Evolutionary conservation across 2,888 invertebrate species (phyloP).

Genomic region (Trichogramma evanescens): DNA sequence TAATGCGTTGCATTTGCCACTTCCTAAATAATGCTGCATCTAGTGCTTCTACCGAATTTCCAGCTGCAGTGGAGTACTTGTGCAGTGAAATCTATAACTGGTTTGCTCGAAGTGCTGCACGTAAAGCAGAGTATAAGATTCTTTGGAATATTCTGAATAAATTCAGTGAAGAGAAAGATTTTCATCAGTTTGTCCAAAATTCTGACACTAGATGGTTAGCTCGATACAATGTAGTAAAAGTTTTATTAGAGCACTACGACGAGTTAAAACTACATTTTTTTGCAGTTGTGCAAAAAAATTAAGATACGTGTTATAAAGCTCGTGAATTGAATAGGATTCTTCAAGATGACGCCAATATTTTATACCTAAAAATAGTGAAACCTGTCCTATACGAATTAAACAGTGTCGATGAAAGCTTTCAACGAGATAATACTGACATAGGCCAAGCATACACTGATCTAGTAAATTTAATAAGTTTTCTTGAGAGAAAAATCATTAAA

Average conservation of each 20-base stretch:
- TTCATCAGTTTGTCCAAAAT: too few species aligned
- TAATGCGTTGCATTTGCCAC: conserved; percentile 26
- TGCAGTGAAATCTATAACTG: conserved; percentile 24
- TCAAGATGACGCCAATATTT: conserved; percentile 17
- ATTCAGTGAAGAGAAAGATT: too few species aligned
- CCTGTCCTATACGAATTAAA: conserved; percentile 16
- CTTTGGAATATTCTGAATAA: conserved; percentile 7
- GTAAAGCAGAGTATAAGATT: conserved; percentile 22
- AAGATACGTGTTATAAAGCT: conserved; percentile 22
- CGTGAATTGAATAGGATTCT: conserved; percentile 19
- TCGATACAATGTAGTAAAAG: too few species aligned
- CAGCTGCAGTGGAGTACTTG: conserved; percentile 23
- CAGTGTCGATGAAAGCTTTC: conserved; percentile 15
- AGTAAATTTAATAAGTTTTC: conserved; percentile 3
- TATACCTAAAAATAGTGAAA: conserved; percentile 16
- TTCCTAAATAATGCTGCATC: conserved; percentile 16
- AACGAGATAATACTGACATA: conserved; percentile 12
- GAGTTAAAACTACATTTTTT: too few species aligned
- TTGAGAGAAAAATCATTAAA: conserved; percentile 17
- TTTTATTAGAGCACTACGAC: too few species aligned
- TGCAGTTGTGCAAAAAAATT: neutral
- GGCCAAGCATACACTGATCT: conserved; percentile 14
- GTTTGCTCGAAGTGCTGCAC: conserved; percentile 22
- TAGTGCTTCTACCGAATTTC: conserved; percentile 18
- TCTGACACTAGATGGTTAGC: too few species aligned